Conservation (phyloP, 2,113 vertebrate species). For the Columba livia region DNA sequence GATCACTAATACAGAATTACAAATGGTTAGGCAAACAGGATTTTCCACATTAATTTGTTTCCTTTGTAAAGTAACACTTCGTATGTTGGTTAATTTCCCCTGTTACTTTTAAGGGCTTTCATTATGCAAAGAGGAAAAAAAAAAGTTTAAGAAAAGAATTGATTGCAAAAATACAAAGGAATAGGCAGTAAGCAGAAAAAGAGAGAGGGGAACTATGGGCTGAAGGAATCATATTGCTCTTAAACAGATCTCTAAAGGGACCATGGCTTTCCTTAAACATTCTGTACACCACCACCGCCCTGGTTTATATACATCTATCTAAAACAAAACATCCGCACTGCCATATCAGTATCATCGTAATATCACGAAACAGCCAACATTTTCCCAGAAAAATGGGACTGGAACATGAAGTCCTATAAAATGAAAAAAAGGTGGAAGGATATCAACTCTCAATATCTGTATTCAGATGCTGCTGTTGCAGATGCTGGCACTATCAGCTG, state of each 20-base stretch:
- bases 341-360: fast-evolving
- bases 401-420: not conserved
- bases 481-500: not conserved
- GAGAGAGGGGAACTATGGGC: not conserved
- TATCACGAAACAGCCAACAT: not conserved
- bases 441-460: not conserved
- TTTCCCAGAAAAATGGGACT: not conserved
- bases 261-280: not conserved
- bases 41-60: not conserved
- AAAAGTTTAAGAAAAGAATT: not conserved
- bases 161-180: not conserved
- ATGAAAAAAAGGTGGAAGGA: not conserved
- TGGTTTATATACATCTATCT: not conserved
- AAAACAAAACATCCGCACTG: fast-evolving
- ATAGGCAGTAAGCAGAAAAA: not conserved
- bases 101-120: not conserved
- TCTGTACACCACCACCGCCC: not conserved
- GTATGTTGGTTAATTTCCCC: conserved; percentile 8
- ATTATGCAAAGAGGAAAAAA: not conserved
- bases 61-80: not conserved
- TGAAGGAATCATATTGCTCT: not conserved
- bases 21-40: not conserved
- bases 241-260: not conserved
- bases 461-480: not conserved
- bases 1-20: not conserved